These are phyloP conservation scores for Aleiodes sp. DNA, from an alignment of 1,140 invertebrate genomes.

Conservation along the genomic window DNA sequence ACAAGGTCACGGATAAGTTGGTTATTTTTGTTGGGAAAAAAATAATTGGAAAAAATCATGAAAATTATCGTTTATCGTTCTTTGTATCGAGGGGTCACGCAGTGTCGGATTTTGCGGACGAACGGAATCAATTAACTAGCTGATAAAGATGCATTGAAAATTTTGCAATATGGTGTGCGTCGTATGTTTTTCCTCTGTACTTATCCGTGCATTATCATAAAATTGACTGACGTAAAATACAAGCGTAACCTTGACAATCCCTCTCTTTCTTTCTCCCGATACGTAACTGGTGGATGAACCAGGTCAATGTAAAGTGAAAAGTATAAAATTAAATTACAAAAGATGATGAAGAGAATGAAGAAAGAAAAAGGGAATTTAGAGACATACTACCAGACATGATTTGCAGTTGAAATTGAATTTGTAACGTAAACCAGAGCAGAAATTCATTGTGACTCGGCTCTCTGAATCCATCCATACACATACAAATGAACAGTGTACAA, in stretches of 20 bases:
- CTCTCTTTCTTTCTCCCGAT: background rate
- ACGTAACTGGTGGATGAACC: background rate
- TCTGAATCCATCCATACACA: background rate
- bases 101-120: background rate
- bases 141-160: slow-evolving; percentile 26
- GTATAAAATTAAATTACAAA: background rate
- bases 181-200: background rate
- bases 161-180: slow-evolving; percentile 23
- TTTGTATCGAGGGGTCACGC: slow-evolving; percentile 20
- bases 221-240: background rate
- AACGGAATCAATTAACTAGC: slow-evolving; percentile 22
- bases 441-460: slow-evolving; percentile 2
- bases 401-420: slow-evolving; percentile 15
- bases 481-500: background rate
- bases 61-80: background rate
- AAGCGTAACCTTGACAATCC: background rate
- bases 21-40: background rate
- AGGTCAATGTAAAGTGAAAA: background rate
- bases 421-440: slow-evolving; percentile 17
- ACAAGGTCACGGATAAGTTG: background rate
- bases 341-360: background rate
- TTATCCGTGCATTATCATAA: background rate
- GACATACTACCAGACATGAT: background rate
- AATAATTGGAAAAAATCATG: background rate
- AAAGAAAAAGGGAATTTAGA: background rate